Evolutionary conservation across 2,888 invertebrate genomes (phyloP).

Genomic region (Drosophila subquinaria): DNA sequence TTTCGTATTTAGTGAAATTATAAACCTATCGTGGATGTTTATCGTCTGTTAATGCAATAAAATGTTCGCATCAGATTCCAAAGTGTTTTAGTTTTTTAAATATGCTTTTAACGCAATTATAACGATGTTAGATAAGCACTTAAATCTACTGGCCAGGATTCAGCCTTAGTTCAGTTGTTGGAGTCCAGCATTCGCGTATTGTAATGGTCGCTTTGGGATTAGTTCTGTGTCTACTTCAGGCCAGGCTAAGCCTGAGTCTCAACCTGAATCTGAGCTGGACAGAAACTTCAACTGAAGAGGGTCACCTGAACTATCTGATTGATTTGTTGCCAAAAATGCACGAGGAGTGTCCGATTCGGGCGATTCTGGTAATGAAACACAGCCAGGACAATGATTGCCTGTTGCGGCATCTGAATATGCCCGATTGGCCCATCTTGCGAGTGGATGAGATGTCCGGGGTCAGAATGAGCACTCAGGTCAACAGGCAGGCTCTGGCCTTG

Average conservation of each 20-base stretch:
- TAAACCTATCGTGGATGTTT: slow-evolving; percentile 20
- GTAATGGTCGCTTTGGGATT: slow-evolving; percentile 32
- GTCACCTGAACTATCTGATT: slow-evolving; percentile 19
- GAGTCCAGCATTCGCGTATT: slow-evolving; percentile 3
- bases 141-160: slow-evolving; percentile 17
- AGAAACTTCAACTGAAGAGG: not conserved
- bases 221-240: slow-evolving; percentile 16
- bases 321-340: slow-evolving; percentile 43
- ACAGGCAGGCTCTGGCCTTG: slow-evolving; percentile 29
- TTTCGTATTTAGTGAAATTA: not conserved
- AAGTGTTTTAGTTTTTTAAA: slow-evolving; percentile 33
- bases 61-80: slow-evolving; percentile 4
- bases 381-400: slow-evolving; percentile 6
- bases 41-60: slow-evolving; percentile 27
- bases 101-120: slow-evolving; percentile 56
- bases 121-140: slow-evolving; percentile 34
- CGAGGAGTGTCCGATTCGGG: slow-evolving; percentile 23
- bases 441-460: slow-evolving; percentile 25
- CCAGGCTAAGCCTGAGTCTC: not conserved
- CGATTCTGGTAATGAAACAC: slow-evolving; percentile 51
- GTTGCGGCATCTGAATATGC: slow-evolving; percentile 19
- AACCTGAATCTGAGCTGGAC: not conserved
- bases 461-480: slow-evolving; percentile 4
- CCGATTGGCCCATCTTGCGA: slow-evolving; percentile 51
- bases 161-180: slow-evolving; percentile 21